Evolutionary conservation across 2,113 vertebrate species (phyloP).

Genomic region (Peucedramus taeniatus): DNA sequence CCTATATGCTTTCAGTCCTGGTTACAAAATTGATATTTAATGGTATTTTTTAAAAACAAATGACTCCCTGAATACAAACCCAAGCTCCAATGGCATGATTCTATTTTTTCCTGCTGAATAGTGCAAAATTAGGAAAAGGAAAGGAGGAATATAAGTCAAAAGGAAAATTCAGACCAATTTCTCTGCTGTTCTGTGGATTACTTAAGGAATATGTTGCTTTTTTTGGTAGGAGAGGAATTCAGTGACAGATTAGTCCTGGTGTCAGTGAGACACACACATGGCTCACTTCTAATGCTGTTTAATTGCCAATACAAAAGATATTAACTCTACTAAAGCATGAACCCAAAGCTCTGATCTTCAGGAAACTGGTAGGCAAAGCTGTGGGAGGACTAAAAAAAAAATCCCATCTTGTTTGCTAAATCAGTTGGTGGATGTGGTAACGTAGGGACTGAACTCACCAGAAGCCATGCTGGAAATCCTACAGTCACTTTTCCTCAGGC

Average conservation of each 20-base stretch:
- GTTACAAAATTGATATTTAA: not conserved
- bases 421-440: constrained; percentile 28
- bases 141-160: not conserved
- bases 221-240: not conserved
- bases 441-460: not conserved
- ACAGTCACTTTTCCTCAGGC: not conserved
- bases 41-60: not conserved
- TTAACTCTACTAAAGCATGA: not conserved
- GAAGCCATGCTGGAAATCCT: not conserved
- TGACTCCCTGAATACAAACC: not conserved
- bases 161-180: not conserved
- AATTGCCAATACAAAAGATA: constrained; percentile 3
- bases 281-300: not conserved
- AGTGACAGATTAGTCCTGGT: not conserved
- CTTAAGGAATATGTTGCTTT: not conserved
- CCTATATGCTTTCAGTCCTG: not conserved
- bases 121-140: not conserved
- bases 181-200: not conserved
- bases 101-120: not conserved
- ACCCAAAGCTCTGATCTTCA: not conserved
- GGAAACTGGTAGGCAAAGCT: constrained; percentile 16
- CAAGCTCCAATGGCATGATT: not conserved
- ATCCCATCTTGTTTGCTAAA: constrained; percentile 11
- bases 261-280: not conserved
- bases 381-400: not conserved